These are phyloP conservation scores for Metopolophium dirhodum DNA, from an alignment of 1,140 invertebrate genomes.

Conservation along the genomic window DNA sequence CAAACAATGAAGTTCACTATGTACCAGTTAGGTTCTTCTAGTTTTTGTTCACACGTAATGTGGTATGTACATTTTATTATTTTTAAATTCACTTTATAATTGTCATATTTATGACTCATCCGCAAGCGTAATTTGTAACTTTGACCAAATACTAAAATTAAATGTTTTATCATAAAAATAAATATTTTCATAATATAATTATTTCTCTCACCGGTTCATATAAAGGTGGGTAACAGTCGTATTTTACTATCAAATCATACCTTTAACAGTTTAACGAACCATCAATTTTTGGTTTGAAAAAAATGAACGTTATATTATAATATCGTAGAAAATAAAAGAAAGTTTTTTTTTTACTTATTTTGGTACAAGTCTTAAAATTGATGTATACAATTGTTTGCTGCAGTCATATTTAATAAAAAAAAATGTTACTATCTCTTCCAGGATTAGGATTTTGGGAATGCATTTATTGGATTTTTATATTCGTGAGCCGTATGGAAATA, in stretches of 20 bases:
- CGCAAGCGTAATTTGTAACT: neutral
- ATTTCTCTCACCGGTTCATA: neutral
- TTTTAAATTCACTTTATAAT: neutral
- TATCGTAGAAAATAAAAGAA: too few species aligned
- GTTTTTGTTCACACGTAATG: neutral
- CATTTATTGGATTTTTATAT: slow-evolving; percentile 6
- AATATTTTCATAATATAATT: neutral
- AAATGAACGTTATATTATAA: neutral
- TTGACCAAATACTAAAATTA: neutral
- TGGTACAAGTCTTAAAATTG: neutral
- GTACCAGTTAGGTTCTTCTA: neutral
- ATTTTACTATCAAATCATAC: neutral
- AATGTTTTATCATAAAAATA: neutral
- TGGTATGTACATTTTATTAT: neutral
- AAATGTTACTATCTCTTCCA: neutral
- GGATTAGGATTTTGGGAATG: neutral
- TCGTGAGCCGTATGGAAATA: neutral
- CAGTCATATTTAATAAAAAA: neutral
- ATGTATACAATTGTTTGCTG: neutral
- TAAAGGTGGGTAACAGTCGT: neutral
- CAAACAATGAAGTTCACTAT: neutral
- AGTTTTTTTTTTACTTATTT: neutral
- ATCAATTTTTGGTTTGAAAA: neutral
- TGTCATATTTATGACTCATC: neutral
- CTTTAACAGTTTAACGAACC: neutral